Evolutionary conservation across 2,113 vertebrate genomes (phyloP), one percentile per base, ranked within the genome.

Genomic region (Tachysurus vachellii): DNA sequence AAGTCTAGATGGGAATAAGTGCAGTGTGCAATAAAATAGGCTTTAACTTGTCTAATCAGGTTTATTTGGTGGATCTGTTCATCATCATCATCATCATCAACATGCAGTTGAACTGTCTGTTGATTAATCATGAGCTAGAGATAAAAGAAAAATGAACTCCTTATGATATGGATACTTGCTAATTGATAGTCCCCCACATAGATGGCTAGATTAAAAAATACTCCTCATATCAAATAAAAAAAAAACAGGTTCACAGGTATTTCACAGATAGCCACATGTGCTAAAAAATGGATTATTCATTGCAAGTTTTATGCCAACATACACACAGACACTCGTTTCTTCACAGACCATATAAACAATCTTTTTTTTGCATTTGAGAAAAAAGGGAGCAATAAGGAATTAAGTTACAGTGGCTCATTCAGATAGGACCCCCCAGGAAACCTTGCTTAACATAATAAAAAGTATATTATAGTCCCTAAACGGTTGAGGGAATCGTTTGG

Each of bases 31-130:
- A 95, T 94, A 92, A 95, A 95, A 93, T 93, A 93, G 92, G 93
- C 88, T 94, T 92, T 93, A 93, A 92, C 91, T 94, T 91, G 92
- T 92, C 93, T 94, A 94, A 95, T 94, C 92, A 94, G 91, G 93
- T 94, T 91, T 94, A 91, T 92, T 92, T 92, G 92, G 93, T 94
- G 93, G 93, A 94, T 93, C 91, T 93, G 86, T 91, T 94, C 93
- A 94, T 95, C 93, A 95, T 93, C 91, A 92, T 92, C 92, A 2
- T 50, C 47, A 50, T 50, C 47, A 50, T 50, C 47, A 50, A 7
- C 47, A 91, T 92, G 90, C 89, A 91, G 91, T 91, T 28, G 92
- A 90, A 93, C 92, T 92, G 87, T 83, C 89, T 88, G 90, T 94
- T 89, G 92, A 95, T 95, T 94, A 94, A 94, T 95, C 93, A 95